These are phyloP conservation scores for Nannoperca australis DNA, from an alignment of 2,797 vertebrate species.

Conservation along the genomic window DNA sequence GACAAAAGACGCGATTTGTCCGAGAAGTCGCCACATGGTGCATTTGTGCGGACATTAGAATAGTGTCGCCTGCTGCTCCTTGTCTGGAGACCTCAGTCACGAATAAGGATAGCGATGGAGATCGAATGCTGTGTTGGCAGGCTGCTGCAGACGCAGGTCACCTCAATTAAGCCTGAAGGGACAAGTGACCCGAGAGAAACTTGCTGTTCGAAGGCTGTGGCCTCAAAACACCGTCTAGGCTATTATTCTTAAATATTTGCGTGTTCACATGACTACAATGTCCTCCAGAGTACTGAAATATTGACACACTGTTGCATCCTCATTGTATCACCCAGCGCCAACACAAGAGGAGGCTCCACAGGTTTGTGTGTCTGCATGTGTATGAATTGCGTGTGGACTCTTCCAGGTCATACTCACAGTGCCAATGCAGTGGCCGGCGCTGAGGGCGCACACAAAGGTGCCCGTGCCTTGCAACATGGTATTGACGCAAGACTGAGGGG, in stretches of 20 bases:
- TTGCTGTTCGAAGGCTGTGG: constrained; percentile 49
- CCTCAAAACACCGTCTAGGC: constrained; percentile 45
- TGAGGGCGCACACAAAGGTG: constrained; percentile 87
- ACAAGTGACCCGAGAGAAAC: constrained; percentile 77
- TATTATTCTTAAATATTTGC: constrained; percentile 48
- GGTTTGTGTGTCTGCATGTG: constrained; percentile 37
- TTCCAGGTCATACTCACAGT: constrained; percentile 82
- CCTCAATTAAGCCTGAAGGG: constrained; percentile 68
- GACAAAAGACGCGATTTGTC: neutral
- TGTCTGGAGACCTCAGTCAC: constrained; percentile 9
- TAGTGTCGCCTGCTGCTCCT: neutral
- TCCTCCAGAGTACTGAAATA: constrained; percentile 56
- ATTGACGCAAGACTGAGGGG: constrained; percentile 78
- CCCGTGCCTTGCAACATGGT: constrained; percentile 82
- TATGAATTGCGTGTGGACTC: constrained; percentile 23
- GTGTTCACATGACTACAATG: constrained; percentile 40
- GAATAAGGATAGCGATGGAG: constrained; percentile 20
- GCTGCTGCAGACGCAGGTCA: constrained; percentile 44
- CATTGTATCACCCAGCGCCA: constrained; percentile 76
- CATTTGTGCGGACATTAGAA: constrained; percentile 13
- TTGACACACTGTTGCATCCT: constrained; percentile 75
- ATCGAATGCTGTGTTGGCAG: constrained; percentile 19
- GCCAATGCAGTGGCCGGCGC: constrained; percentile 90
- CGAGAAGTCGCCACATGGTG: neutral
- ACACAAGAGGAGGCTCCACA: constrained; percentile 34